A percentile compares a stretch with the other conserved stretches of the same genome.
Conservation (phyloP, 2,797 vertebrate genomes). For the Chelonia mydas region DNA sequence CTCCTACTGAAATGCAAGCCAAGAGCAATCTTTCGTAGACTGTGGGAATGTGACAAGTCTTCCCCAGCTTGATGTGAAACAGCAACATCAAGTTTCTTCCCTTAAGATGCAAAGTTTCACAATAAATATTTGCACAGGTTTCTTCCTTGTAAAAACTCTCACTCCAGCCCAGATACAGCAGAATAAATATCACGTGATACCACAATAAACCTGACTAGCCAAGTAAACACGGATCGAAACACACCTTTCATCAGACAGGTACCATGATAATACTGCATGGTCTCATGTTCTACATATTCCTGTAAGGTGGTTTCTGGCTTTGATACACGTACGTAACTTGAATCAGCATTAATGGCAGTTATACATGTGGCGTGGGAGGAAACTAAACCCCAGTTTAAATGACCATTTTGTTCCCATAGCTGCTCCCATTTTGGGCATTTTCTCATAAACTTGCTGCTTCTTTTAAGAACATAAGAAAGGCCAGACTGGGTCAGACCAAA, state of each 20-base stretch:
- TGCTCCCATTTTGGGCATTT: neutral
- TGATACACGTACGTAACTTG: neutral
- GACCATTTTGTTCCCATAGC: neutral
- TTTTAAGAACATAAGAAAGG: neutral
- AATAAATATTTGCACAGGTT: neutral
- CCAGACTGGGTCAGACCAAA: too few species aligned
- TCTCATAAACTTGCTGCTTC: neutral
- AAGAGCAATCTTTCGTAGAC: neutral
- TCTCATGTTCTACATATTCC: neutral
- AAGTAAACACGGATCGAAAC: too few species aligned
- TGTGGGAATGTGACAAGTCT: neutral
- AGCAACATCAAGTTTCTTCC: neutral
- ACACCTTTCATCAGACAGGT: neutral
- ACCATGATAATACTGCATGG: neutral
- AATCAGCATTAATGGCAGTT: neutral
- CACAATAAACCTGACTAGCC: neutral
- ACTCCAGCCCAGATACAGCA: neutral
- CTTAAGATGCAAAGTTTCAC: neutral
- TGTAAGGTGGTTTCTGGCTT: neutral
- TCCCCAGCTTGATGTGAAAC: neutral
- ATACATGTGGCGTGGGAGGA: rapidly evolving
- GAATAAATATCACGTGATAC: neutral
- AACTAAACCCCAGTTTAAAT: neutral
- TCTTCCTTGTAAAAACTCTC: neutral
- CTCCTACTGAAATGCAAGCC: neutral